Evolutionary conservation across 2,797 vertebrate species (phyloP), one percentile per base, ranked within the genome.

Genomic region (Oryzias dopingdopingensis): DNA sequence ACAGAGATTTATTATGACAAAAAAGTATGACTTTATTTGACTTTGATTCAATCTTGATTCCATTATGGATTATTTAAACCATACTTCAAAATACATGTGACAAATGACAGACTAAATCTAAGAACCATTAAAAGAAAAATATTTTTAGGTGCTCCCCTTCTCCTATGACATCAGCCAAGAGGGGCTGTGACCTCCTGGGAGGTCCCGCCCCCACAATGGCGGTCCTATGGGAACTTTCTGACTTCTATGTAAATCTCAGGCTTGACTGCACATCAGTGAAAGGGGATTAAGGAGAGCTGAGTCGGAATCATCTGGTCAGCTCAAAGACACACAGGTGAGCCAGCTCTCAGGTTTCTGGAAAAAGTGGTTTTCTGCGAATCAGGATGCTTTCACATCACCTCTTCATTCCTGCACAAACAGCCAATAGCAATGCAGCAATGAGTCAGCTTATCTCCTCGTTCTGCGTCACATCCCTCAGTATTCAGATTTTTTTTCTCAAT

Each of bases 211-310:
- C 4, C 20, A 14, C 20, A n/a, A 50, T 48, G 13, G 1, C 8
- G 52, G n/a, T 54, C 71, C 64, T 59, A 4, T 62, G 74, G 65
- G 79, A 76, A 82, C 62, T 45, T 59, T 67, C 40, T 14, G 53
- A 20, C 5, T 26, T 14, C 5, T 69, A 82, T 79, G 55, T 37
- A 2, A 2, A 53, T 79, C 67, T 77, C 46, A 74, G 42, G 65
- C 62, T 67, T 0, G 0, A 48, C 6, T 70, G 44, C 52, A 26
- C 56, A 32, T 57, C 13, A 18, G 12, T 14, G 20, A 51, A 18
- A 32, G 44, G 20, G 40, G 69, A 50, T 57, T 58, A 59, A 76
- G 17, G 55, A 0, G 29, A 74, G 49, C 52, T 0, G 2, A 40
- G 1, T 50, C 41, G 26, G 42, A 32, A 41, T 59, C 13, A 60